These are phyloP conservation scores for Aselliscus stoliczkanus DNA, from an alignment of 2,797 vertebrate species.

Conservation along the genomic window DNA sequence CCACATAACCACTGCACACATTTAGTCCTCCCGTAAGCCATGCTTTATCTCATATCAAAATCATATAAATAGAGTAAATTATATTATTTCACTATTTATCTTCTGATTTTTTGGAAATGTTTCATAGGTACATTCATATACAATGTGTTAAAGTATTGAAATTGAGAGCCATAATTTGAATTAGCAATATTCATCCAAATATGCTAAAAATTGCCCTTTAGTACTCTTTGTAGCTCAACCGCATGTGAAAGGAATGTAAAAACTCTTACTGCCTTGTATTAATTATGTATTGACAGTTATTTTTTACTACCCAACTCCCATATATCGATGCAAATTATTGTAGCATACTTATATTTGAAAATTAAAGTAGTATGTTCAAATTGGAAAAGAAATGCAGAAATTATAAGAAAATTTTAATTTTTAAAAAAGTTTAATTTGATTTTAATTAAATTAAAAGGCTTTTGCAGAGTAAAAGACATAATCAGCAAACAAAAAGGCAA, in stretches of 20 bases:
- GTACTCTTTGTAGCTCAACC: background rate
- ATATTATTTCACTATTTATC: background rate
- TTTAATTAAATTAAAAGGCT: too few species aligned
- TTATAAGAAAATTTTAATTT: too few species aligned
- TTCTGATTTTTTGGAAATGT: background rate
- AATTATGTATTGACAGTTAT: background rate
- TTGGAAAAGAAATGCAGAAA: background rate
- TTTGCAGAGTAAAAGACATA: too few species aligned
- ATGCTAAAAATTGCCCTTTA: background rate
- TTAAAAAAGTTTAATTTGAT: too few species aligned
- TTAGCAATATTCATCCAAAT: background rate
- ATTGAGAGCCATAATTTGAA: background rate
- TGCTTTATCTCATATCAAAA: background rate
- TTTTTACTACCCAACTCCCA: background rate
- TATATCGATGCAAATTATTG: background rate
- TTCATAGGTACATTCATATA: background rate
- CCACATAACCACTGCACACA: background rate
- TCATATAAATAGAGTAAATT: background rate
- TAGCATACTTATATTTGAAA: background rate
- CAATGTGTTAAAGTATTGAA: background rate
- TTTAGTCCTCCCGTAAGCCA: background rate
- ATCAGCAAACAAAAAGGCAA: too few species aligned
- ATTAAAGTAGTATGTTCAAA: background rate
- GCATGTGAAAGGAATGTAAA: background rate
- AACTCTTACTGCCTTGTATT: background rate